phyloP scores from a whole-genome alignment of 2,113 vertebrate species.

The Felis chaus region DNA sequence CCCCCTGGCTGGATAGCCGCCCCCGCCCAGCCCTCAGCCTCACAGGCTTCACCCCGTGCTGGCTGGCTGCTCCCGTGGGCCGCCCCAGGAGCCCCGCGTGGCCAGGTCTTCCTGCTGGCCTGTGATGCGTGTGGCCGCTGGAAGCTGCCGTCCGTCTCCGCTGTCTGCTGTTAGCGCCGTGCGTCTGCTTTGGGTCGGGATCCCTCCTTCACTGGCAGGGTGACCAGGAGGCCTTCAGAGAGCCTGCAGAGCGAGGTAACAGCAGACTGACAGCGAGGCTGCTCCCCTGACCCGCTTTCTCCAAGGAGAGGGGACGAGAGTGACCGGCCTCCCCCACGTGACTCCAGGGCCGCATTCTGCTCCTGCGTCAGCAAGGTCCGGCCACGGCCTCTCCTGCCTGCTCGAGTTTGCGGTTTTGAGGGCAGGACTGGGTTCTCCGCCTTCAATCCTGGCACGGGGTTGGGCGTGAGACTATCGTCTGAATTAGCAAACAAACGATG shows the following conservation, averaged over 20 bases:
- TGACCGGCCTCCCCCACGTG: accelerated
- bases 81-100: accelerated
- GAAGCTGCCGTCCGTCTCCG: no score
- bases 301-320: no score
- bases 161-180: accelerated
- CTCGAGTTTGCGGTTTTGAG: accelerated
- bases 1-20: not conserved
- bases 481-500: not conserved
- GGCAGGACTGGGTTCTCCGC: not conserved
- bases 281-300: not conserved
- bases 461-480: not conserved
- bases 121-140: not conserved
- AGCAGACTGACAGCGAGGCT: accelerated
- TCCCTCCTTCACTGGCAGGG: accelerated
- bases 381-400: no score
- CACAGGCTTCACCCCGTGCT: accelerated
- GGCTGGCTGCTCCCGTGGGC: accelerated
- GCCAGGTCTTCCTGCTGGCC: not conserved
- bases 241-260: no score
- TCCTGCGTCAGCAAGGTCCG: accelerated
- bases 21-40: no score
- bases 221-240: not conserved
- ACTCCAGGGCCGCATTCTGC: accelerated
- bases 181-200: not conserved
- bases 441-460: not conserved